Conservation (phyloP, 2,797 vertebrate species). For the Sebastes flavidus region DNA sequence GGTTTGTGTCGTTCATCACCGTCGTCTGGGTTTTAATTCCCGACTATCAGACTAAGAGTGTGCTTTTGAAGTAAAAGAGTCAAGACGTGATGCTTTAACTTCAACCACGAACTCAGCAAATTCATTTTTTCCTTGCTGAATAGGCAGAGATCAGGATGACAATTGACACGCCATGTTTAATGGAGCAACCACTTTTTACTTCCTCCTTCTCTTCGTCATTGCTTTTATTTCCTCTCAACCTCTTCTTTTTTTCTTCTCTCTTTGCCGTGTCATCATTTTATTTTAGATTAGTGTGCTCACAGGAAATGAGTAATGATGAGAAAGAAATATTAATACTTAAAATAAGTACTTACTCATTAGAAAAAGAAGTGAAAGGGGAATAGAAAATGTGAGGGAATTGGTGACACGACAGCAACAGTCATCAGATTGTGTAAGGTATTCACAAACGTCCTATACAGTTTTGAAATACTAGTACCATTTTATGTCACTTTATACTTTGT, state of each 20-base stretch:
- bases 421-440: neutral
- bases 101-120: conserved; percentile 1
- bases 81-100: neutral
- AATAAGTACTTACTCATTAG: neutral
- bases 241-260: neutral
- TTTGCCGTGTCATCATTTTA: neutral
- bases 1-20: neutral
- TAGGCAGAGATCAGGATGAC: conserved; percentile 23
- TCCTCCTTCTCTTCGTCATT: conserved; percentile 13
- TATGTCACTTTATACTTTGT: too few species aligned
- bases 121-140: neutral
- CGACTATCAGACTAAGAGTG: neutral
- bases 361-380: neutral
- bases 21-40: conserved; percentile 17
- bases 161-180: conserved; percentile 25
- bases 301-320: neutral
- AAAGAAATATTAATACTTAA: too few species aligned
- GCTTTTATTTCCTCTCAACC: neutral
- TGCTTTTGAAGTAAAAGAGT: neutral
- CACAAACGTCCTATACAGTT: too few species aligned
- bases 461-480: too few species aligned
- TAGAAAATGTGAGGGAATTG: neutral
- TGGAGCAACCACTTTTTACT: neutral
- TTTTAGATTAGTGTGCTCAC: neutral
- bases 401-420: neutral